Base-by-base conservation (phyloP, 2,113 vertebrate species). In the Ginglymostoma cirratum region DNA sequence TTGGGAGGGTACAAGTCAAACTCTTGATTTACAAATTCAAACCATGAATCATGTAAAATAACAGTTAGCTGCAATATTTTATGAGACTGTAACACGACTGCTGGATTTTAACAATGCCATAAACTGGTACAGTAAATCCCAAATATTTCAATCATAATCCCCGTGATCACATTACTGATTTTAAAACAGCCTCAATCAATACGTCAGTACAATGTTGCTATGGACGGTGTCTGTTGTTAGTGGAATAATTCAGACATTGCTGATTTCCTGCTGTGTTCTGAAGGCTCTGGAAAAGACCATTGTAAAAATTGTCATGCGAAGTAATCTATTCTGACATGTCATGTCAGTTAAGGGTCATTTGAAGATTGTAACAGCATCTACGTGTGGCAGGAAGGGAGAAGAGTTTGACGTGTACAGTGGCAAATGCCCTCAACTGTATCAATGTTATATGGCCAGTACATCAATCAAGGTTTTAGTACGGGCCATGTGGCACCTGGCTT, bases 271-370 rank as follows among this genome's bases (percentile, higher is more conserved):
- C 21, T 94, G n/a, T 69, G 10, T 69, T 69, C 65, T 14, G 38
- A 69, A 21, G 92, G 34, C n/a, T 94, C 17, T 94, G n/a, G 17
- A 94, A 23, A 42, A 17, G 17, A 83, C 52, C 52, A 23, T 21
- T 94, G 19, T 42, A 69, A 69, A 48, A 93, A 66, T 24, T 65
- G 55, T 67, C n/a, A 21, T n/a, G n/a, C 67, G 19, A 19, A 21
- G 61, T 94, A 94, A 21, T 94, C n/a, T 65, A 66, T 42, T 94
- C n/a, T 67, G 14, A 21, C 10, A 23, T 94, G 90, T n/a, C 90
- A 94, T 65, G 67, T 42, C 34, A 10, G 61, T 94, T 94, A 94
- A 67, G 27, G 61, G 17, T 94, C 61, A 94, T 67, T 94, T 94
- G 65, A 65, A 66, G 5, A 94, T 65, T 67, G 61, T 94, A 94